phyloP scores from a whole-genome alignment of 1,140 invertebrate genomes.

The Aphelinus certus region DNA sequence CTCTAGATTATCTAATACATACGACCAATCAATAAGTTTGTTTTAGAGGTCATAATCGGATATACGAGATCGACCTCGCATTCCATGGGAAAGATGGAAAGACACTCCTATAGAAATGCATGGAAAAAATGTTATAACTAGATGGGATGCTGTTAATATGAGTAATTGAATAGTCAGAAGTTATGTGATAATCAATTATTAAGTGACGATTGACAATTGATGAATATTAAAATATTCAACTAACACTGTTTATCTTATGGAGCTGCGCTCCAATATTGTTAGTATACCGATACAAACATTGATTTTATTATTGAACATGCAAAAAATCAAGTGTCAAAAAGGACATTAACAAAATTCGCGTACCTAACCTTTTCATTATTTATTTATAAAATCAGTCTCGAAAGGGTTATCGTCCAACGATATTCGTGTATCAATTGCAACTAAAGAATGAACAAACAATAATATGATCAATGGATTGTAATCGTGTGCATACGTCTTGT shows the following conservation, averaged over 20 bases:
- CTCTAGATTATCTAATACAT: slow-evolving; percentile 23
- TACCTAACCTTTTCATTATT: no score
- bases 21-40: slow-evolving; percentile 14
- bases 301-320: slow-evolving; percentile 16
- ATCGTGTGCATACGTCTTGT: slow-evolving; percentile 55
- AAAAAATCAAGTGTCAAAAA: background rate
- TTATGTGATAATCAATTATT: slow-evolving; percentile 57
- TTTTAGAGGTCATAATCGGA: slow-evolving; percentile 3
- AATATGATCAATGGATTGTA: slow-evolving; percentile 9
- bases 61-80: background rate
- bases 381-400: no score
- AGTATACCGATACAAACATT: slow-evolving; percentile 47
- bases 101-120: slow-evolving; percentile 22
- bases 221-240: slow-evolving; percentile 28
- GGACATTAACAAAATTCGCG: no score
- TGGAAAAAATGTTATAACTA: slow-evolving; percentile 27
- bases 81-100: no score
- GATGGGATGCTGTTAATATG: slow-evolving; percentile 32
- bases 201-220: slow-evolving; percentile 34
- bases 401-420: no score
- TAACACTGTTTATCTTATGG: slow-evolving; percentile 52
- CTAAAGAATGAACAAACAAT: background rate
- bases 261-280: slow-evolving; percentile 61
- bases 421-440: no score
- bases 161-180: slow-evolving; percentile 53